These are phyloP conservation scores for Drosophila pandora DNA, from an alignment of 1,140 invertebrate species.

Conservation along the genomic window DNA sequence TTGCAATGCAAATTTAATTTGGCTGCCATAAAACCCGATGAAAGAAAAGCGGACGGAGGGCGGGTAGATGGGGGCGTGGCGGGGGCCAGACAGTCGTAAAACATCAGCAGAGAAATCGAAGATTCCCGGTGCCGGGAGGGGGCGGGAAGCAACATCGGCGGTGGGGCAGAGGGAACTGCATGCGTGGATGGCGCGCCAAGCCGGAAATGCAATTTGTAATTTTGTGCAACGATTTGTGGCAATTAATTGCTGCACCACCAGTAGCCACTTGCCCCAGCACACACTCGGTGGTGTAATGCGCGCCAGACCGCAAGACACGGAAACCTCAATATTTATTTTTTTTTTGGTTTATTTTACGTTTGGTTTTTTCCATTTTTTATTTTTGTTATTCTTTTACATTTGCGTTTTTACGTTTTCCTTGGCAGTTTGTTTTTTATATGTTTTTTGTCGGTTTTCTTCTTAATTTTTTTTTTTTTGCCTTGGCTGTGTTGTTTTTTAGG, in stretches of 20 bases:
- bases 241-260: conserved; percentile 68
- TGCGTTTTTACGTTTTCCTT: not conserved
- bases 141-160: not conserved
- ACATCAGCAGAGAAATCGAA: conserved; percentile 28
- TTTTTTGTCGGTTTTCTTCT: conserved; percentile 15
- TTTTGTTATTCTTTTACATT: conserved; percentile 19
- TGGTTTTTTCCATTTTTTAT: not conserved
- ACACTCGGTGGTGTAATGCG: conserved; percentile 18
- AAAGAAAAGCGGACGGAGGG: not conserved
- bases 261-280: conserved; percentile 8
- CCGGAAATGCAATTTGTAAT: conserved; percentile 80
- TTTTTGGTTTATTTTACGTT: conserved; percentile 28
- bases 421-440: not conserved
- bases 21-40: conserved; percentile 56
- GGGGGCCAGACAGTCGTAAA: conserved; percentile 39
- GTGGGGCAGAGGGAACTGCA: conserved; percentile 20
- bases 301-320: conserved; percentile 76
- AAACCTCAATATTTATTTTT: conserved; percentile 70
- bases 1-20: conserved; percentile 80
- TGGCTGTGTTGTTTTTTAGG: not conserved
- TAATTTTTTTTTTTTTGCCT: conserved; percentile 2
- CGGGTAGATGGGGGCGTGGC: conserved; percentile 1
- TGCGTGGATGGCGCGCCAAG: conserved; percentile 61
- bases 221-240: conserved; percentile 75
- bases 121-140: not conserved